Base-by-base conservation (phyloP, 30 jellyfish, hydroid and myxozoan species). In the Catostylus mosaicus region DNA sequence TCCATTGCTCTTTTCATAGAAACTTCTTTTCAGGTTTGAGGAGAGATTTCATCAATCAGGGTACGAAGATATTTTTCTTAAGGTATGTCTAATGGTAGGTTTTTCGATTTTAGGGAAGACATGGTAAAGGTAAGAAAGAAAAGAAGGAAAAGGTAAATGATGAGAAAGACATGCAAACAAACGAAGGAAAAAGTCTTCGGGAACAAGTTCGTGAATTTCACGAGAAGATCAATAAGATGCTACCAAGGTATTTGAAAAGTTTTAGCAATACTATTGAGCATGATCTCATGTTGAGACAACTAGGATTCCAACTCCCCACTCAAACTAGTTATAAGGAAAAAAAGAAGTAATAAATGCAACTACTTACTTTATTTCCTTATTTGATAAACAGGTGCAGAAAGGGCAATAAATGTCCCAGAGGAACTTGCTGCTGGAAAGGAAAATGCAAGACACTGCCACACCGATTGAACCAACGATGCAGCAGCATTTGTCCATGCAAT, bases 361-460 rank as follows among this genome's bases (percentile, higher is more conserved):
- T n/a, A n/a, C n/a, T n/a, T 43, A 16, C 56, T 43, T 43, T 43
- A 43, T 43, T 43, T 43, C n/a, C n/a, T n/a, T n/a, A n/a, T n/a
- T n/a, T n/a, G n/a, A n/a, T n/a, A 50, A 4, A 50, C 63, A 50
- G 92, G 43, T 82, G 92, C 50, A 47, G 59, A n/a, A 20, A 63
- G 11, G 79, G 57, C 19, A 45, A 45, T 0, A 69, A 69, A 59
- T 82, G 92, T 46, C 80, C 86, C 57, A 23, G 40, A 24, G 86
- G 86, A 20, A 82, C 92, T 18, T 82, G 92, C 86, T 82, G 92
- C 80, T 82, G 92, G 92, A 82, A 82, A 45, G 92, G 92, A 0
- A 71, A 70, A 72, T 82, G 92, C 86, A 82, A 70, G 24, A 82
- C 69, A 50, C 20, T 68, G 62, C 92, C 92, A 12, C 85, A 82